These are phyloP conservation scores for Ptychadena robeensis DNA, from an alignment of 2,797 vertebrate genomes.

Conservation along the genomic window DNA sequence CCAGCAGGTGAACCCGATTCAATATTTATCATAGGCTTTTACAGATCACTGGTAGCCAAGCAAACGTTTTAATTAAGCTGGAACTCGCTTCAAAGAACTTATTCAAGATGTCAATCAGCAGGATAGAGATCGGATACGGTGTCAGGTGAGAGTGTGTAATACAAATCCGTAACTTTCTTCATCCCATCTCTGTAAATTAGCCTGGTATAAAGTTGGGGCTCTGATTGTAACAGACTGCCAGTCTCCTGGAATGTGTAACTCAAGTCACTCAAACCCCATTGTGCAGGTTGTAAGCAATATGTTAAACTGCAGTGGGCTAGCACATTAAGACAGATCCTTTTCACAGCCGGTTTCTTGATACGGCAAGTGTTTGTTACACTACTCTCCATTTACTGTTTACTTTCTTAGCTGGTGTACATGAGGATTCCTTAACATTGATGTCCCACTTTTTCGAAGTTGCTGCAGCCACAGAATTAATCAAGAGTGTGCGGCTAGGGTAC, in stretches of 20 bases:
- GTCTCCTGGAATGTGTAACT: slow-evolving; percentile 82
- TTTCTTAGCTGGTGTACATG: slow-evolving; percentile 75
- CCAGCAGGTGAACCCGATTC: slow-evolving; percentile 99
- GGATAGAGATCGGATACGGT: slow-evolving; percentile 87
- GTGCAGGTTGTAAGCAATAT: slow-evolving; percentile 86
- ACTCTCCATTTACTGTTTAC: slow-evolving; percentile 83
- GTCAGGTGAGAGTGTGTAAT: slow-evolving; percentile 96
- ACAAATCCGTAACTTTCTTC: slow-evolving; percentile 85
- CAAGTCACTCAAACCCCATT: slow-evolving; percentile 81
- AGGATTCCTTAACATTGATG: slow-evolving; percentile 76
- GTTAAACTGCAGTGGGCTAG: slow-evolving; percentile 81
- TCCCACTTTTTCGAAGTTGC: slow-evolving; percentile 71
- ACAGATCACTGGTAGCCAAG: slow-evolving; percentile 98
- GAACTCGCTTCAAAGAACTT: slow-evolving; percentile 98
- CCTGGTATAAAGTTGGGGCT: slow-evolving; percentile 76
- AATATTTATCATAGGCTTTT: slow-evolving; percentile 99
- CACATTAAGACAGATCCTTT: slow-evolving; percentile 83
- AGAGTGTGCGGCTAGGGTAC: slow-evolving; percentile 56
- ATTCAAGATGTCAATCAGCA: slow-evolving; percentile 98
- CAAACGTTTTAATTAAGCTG: slow-evolving; percentile 99
- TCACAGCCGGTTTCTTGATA: slow-evolving; percentile 81
- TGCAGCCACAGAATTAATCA: slow-evolving; percentile 66
- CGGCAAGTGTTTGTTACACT: slow-evolving; percentile 83
- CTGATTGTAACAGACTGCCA: slow-evolving; percentile 85
- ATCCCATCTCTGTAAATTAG: slow-evolving; percentile 82